Percentiles rank a stretch among this genome's conserved stretches.
These are phyloP conservation scores for Actinia tenebrosa DNA, from an alignment of 64 coral and sea anemone genomes.

Conservation along the genomic window DNA sequence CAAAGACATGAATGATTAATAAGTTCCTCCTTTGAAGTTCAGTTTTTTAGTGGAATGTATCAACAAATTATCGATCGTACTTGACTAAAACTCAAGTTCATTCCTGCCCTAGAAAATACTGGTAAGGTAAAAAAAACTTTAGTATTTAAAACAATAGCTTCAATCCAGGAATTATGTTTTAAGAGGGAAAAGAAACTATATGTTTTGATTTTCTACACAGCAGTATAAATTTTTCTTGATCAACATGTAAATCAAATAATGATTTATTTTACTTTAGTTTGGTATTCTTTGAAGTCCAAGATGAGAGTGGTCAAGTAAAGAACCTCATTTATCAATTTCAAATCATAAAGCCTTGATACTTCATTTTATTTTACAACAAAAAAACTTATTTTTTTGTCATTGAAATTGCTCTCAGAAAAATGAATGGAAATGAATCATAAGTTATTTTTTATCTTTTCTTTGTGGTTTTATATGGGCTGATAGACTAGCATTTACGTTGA, in stretches of 20 bases:
- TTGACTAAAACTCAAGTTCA: not conserved
- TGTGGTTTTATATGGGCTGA: not conserved
- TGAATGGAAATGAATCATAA: not conserved
- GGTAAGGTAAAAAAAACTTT: not conserved
- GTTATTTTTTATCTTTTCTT: not conserved
- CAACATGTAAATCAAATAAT: slow-evolving; percentile 15
- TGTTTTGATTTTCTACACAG: slow-evolving; percentile 17
- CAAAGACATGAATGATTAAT: slow-evolving; percentile 15
- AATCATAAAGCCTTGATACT: not conserved
- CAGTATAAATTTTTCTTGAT: not conserved
- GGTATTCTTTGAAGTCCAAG: not conserved
- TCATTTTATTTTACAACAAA: not conserved
- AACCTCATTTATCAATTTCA: not conserved
- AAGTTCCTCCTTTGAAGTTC: slow-evolving; percentile 24
- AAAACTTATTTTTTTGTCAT: not conserved
- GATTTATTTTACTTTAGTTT: not conserved
- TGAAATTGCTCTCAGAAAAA: not conserved
- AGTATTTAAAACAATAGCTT: not conserved
- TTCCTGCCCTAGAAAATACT: not conserved
- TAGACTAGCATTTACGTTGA: too few relatives aligned
- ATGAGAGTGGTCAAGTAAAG: not conserved
- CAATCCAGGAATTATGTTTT: not conserved
- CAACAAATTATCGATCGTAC: not conserved
- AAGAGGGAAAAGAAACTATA: not conserved
- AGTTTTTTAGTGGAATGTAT: not conserved